A percentile compares a stretch with the other conserved stretches of the same genome.
Evolutionary conservation across 2,113 vertebrate genomes (phyloP).

Genomic region (Motacilla tschutschensis): DNA sequence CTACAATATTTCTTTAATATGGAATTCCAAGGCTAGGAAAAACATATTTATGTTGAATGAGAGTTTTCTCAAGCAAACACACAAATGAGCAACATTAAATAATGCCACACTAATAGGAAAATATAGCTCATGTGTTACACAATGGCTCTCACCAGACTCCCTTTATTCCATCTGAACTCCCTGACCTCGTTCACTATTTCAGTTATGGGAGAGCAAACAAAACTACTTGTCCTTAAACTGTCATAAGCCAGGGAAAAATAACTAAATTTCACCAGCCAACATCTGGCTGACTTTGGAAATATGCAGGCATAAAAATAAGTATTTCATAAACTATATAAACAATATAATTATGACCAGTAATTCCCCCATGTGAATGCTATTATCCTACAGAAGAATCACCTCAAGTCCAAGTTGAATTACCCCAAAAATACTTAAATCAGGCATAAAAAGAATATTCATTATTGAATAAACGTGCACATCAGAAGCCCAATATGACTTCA

Average conservation of each 20-base stretch:
- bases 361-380: neutral
- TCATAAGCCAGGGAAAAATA: neutral
- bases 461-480: neutral
- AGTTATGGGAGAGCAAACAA: neutral
- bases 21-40: neutral
- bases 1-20: neutral
- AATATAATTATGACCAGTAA: neutral
- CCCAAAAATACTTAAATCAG: neutral
- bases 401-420: neutral
- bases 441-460: neutral
- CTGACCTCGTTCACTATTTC: neutral
- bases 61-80: neutral
- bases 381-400: neutral
- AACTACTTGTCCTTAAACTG: neutral
- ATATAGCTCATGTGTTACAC: neutral
- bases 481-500: neutral
- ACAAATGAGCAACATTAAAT: neutral
- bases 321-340: constrained; percentile 7
- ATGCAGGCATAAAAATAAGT: neutral
- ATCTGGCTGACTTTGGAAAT: constrained; percentile 10
- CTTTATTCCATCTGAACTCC: neutral
- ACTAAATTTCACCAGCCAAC: neutral
- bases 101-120: neutral
- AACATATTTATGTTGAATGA: neutral
- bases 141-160: neutral